Conservation (phyloP, 2,888 invertebrate genomes). For the Drosophila mercatorum region DNA sequence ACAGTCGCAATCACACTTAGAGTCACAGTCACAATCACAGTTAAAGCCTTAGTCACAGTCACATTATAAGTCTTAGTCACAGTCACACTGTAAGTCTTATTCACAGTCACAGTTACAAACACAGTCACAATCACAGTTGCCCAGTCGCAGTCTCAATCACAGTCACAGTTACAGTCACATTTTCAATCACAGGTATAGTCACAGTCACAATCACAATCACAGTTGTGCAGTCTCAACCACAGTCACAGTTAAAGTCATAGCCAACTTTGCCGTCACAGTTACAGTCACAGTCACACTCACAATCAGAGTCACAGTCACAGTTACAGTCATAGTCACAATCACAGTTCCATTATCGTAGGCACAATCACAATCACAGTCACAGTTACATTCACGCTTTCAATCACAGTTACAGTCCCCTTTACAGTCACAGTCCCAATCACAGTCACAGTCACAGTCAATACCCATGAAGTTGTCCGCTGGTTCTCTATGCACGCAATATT, state of each 20-base stretch:
- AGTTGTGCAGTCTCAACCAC: not conserved
- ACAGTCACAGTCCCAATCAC: not conserved
- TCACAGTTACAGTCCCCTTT: not conserved
- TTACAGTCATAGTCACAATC: not conserved
- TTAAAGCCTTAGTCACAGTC: not conserved
- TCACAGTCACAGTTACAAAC: not conserved
- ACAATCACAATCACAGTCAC: not conserved
- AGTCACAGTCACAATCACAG: not conserved
- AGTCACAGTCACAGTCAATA: constrained; percentile 37
- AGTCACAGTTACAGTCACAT: not conserved
- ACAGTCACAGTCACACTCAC: not conserved
- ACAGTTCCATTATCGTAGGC: not conserved
- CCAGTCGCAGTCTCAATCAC: too few relatives aligned
- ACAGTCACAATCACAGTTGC: not conserved
- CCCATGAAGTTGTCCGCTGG: constrained; percentile 18
- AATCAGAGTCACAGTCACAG: not conserved
- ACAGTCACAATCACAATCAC: not conserved
- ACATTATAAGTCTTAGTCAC: not conserved
- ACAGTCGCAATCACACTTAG: not conserved
- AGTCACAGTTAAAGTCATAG: not conserved
- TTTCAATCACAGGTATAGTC: not conserved
- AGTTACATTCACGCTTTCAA: not conserved
- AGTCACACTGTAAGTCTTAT: too few relatives aligned
- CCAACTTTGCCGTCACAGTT: not conserved
- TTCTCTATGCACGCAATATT: constrained; percentile 62